Evolutionary conservation across 2,113 vertebrate genomes (phyloP), one percentile per base, ranked within the genome.

Genomic region (Alosa alosa): DNA sequence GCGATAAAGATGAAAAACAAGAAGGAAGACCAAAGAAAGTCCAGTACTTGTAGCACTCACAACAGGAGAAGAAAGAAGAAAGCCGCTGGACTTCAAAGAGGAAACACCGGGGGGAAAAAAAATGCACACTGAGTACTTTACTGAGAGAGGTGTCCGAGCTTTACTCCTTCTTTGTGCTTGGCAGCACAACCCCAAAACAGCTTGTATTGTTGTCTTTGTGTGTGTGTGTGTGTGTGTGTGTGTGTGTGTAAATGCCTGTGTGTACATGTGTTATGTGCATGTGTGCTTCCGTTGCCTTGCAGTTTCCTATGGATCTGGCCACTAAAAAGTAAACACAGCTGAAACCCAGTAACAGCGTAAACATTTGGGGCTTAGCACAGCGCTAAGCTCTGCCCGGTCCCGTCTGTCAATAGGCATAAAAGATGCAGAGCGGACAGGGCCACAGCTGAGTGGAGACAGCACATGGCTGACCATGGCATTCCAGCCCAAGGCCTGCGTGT

Each of bases 1-100:
- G 72, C 39, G 31, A 78, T 75, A 15, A 78, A 78, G 72, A 78
- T 78, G 72, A 78, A 78, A 36, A 78, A 72, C n/a, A 72, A 72
- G 60, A 25, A 25, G 6, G 60, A 25, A n/a, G 64, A 72, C 25
- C 72, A 78, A 36, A 78, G 72, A 78, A 3, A 6, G 36, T 5
- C 36, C 31, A 78, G 10, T 6, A 78, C 72, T 36, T 41, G 72
- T 41, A 39, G 72, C 72, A 39, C 25, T 11, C 10, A 36, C 10
- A 39, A 36, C 13, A 78, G 31, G 31, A 78, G 72, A 36, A 39
- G 72, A 1, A 18, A 78, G 31, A 78, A 78, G 72, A 78, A 78
- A 11, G 72, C 72, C 4, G 36, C 72, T 78, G 72, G 20, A 39
- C 72, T 78, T 78, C 72, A 78, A 78, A 78, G 72, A 78, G 25